phyloP scores from a whole-genome alignment of 2,113 vertebrate species.

The Mionectes macconnelli region DNA sequence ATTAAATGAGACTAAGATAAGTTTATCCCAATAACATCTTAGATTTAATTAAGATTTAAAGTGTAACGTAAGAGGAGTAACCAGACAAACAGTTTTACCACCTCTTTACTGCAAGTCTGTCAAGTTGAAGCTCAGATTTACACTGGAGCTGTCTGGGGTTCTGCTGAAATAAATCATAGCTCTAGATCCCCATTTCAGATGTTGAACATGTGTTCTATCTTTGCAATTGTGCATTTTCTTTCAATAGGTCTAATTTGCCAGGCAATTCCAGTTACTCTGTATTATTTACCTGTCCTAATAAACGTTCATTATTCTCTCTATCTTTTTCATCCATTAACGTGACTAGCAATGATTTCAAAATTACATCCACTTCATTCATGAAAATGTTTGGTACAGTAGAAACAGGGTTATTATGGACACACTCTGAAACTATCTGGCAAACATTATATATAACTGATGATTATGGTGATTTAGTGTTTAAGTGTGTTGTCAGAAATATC shows the following conservation, averaged over 20 bases:
- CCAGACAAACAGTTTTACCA: not conserved
- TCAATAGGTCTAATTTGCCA: not conserved
- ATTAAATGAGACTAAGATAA: not conserved
- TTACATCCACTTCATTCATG: not conserved
- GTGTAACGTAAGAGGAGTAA: not conserved
- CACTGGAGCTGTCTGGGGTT: not conserved
- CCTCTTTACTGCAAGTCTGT: not conserved
- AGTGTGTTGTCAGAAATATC: not conserved
- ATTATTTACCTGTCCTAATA: not conserved
- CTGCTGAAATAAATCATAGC: not conserved
- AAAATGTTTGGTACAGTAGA: not conserved
- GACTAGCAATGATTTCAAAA: not conserved
- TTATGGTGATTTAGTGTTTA: conserved; percentile 27
- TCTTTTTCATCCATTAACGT: not conserved
- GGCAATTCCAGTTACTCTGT: not conserved
- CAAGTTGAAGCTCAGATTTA: not conserved
- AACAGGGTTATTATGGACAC: not conserved
- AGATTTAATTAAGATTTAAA: not conserved
- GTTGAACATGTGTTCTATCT: not conserved
- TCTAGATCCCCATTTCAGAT: not conserved
- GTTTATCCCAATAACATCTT: not conserved
- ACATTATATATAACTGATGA: not conserved
- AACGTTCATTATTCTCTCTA: not conserved
- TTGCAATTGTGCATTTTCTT: not conserved
- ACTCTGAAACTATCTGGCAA: not conserved